Evolutionary conservation across 1,140 invertebrate species (phyloP).

Genomic region (Leguminivora glycinivorella): DNA sequence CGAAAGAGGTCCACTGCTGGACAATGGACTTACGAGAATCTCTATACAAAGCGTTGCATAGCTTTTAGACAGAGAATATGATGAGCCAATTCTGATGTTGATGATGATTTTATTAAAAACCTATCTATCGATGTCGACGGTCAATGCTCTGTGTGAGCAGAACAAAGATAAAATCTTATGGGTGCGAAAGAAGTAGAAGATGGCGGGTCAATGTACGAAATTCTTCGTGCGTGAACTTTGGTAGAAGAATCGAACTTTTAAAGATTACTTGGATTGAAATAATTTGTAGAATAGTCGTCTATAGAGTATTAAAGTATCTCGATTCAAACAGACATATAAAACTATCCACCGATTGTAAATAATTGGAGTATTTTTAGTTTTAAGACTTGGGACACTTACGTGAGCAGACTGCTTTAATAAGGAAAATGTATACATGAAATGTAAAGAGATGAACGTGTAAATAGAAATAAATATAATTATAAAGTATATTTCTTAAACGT

Average conservation of each 20-base stretch:
- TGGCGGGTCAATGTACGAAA: too few relatives aligned
- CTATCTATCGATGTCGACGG: too few relatives aligned
- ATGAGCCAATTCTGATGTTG: too few relatives aligned
- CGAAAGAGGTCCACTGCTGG: not conserved
- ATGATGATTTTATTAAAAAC: too few relatives aligned
- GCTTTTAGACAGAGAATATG: too few relatives aligned
- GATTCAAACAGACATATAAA: not conserved
- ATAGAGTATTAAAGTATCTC: not conserved
- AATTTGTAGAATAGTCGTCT: not conserved
- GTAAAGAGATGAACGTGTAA: constrained; percentile 48
- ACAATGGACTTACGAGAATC: not conserved
- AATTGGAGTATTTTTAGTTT: not conserved
- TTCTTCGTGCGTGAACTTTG: too few relatives aligned
- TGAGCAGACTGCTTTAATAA: constrained; percentile 61
- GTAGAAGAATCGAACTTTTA: not conserved
- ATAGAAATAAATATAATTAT: constrained; percentile 29
- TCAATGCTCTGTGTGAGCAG: too few relatives aligned
- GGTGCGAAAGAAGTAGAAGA: too few relatives aligned
- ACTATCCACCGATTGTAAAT: not conserved
- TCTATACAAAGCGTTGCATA: not conserved
- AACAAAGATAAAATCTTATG: too few relatives aligned
- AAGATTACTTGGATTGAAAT: not conserved
- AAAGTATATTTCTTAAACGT: constrained; percentile 15
- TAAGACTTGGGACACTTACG: not conserved
- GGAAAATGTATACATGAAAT: constrained; percentile 58